Base-by-base conservation (phyloP, 2,888 invertebrate genomes). In the Drosophila antonietae region DNA sequence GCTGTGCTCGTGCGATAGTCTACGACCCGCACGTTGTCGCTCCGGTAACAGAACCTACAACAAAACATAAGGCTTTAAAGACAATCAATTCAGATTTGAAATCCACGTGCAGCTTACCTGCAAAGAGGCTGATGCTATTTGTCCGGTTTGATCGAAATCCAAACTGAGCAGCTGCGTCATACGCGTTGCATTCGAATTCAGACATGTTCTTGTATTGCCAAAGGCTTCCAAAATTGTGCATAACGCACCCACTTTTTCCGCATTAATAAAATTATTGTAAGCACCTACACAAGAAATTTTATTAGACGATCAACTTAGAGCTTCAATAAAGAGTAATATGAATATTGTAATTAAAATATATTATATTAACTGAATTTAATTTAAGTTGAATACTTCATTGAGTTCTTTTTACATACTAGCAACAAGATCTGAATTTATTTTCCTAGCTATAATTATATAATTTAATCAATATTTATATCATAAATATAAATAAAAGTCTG, bases 81-180 rank as follows among this genome's bases (percentile, higher is more conserved):
- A 49, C 31, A 33, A 52, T 49, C 51, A 23, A 18, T 55, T 31
- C 28, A 9, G 10, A 9, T 6, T 14, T 15, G 14, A 4, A 0
- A 28, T 12, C 46, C 4, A 5, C 33, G 14, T 1, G 14, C 1
- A 6, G n/a, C 43, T 83, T 78, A 93, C 97, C 94, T 98, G 98
- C 37, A 98, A 94, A 1, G 97, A 97, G 0, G 97, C 97, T 0
- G 98, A 97, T 3, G 97, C 97, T 62, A 98, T 95, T 80, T 96
- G 96, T 33, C 98, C 98, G 52, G 97, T 96, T 89, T 98, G 97
- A 93, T 99, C 98, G 92, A 98, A 98, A 92, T 99, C 98, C 80
- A 99, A 93, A 63, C 97, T 97, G 81, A 98, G 96, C n/a, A 98
- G 94, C 83, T 98, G 97, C 2, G 98, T 97, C 93, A 97, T 97